These are phyloP conservation scores for Gymnarchus niloticus DNA, from an alignment of 2,113 vertebrate genomes.

Conservation along the genomic window DNA sequence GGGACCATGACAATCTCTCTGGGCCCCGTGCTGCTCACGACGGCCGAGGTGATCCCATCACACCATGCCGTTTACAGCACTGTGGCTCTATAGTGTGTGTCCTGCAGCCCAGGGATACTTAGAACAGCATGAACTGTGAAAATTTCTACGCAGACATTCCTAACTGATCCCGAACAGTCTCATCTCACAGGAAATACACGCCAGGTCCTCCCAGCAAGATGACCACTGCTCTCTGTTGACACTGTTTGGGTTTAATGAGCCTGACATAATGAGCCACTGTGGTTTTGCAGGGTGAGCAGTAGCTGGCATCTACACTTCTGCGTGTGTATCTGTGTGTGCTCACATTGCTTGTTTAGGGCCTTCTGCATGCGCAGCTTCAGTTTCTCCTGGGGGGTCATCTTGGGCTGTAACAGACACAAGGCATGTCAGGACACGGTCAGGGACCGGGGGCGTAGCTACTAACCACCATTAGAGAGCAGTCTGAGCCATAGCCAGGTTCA, in stretches of 20 bases:
- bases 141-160: neutral
- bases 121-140: neutral
- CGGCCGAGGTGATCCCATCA: neutral
- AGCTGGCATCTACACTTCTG: neutral
- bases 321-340: slow-evolving; percentile 35
- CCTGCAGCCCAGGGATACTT: too few relatives aligned
- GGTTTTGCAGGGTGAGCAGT: neutral
- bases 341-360: slow-evolving; percentile 87
- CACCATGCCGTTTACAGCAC: neutral
- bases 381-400: slow-evolving; percentile 86
- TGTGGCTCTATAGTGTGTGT: too few relatives aligned
- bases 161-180: neutral
- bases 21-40: neutral
- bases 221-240: neutral
- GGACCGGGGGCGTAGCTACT: neutral
- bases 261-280: neutral
- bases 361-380: slow-evolving; percentile 88
- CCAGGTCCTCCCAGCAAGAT: neutral
- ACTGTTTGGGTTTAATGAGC: neutral
- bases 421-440: slow-evolving; percentile 42
- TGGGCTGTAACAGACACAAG: slow-evolving; percentile 69
- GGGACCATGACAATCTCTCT: neutral
- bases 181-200: neutral
- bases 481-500: neutral
- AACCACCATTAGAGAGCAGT: slow-evolving; percentile 22